These are phyloP conservation scores for Toxotes jaculatrix DNA, from an alignment of 2,113 vertebrate genomes.

Conservation along the genomic window DNA sequence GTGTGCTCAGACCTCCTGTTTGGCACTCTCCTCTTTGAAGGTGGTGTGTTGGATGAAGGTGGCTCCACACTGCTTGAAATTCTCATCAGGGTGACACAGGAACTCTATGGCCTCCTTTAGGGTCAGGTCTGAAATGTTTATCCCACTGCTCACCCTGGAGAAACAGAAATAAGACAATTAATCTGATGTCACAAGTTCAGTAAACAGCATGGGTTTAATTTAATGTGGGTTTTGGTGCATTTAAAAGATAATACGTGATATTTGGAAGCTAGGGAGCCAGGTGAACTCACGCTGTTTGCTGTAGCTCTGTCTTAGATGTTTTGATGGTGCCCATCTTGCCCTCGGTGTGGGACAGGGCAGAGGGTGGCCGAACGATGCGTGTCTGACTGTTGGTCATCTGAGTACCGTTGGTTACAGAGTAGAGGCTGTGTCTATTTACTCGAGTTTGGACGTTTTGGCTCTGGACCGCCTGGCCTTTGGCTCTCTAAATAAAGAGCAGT, in stretches of 20 bases:
- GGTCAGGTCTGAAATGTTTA: conserved; percentile 80
- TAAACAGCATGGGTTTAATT: neutral
- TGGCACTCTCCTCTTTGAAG: conserved; percentile 90
- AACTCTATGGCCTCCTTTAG: conserved; percentile 89
- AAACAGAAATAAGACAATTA: neutral
- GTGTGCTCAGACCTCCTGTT: conserved; percentile 86
- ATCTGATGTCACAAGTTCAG: neutral
- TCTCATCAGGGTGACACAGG: conserved; percentile 84
- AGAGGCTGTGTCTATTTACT: conserved; percentile 76
- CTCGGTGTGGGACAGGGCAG: conserved; percentile 36
- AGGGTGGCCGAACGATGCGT: neutral
- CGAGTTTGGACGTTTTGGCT: conserved; percentile 67
- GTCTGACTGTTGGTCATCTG: conserved; percentile 59
- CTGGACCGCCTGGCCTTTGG: conserved; percentile 59
- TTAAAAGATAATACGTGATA: neutral
- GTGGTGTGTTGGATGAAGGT: conserved; percentile 92
- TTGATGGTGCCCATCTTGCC: conserved; percentile 59
- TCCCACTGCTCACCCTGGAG: conserved; percentile 68
- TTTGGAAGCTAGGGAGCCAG: neutral
- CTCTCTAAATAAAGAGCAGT: conserved; percentile 32
- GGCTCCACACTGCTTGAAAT: conserved; percentile 88
- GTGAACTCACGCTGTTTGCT: conserved; percentile 61
- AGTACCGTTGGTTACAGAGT: conserved; percentile 42
- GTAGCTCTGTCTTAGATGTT: conserved; percentile 24
- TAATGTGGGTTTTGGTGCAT: neutral